Conservation (phyloP, 2,113 vertebrate genomes). For the Daphoenositta chrysoptera region DNA sequence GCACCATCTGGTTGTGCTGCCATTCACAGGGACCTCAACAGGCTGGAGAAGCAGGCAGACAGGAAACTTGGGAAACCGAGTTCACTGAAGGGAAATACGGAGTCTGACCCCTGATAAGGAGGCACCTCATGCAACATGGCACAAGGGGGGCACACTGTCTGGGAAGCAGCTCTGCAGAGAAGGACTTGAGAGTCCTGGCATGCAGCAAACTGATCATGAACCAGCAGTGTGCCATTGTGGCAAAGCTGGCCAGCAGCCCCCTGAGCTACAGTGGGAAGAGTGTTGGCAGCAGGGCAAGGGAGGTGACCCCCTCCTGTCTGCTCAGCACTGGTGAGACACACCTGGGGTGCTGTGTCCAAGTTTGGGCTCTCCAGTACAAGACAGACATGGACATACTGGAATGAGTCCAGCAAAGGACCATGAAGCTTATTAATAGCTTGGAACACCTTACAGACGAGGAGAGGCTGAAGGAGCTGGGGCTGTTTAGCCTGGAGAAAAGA, state of each 20-base stretch:
- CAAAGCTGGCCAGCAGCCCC: not conserved
- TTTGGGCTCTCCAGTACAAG: not conserved
- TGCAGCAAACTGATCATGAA: not conserved
- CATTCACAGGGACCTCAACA: not conserved
- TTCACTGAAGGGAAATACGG: not conserved
- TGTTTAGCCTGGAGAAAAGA: not conserved
- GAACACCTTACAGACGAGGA: not conserved
- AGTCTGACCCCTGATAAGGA: not conserved
- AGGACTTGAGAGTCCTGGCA: fast-evolving
- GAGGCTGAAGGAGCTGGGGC: not conserved
- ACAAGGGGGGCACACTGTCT: fast-evolving
- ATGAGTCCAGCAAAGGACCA: not conserved
- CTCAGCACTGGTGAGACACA: not conserved
- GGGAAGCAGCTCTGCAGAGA: not conserved
- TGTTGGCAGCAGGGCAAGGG: not conserved
- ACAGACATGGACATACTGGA: not conserved
- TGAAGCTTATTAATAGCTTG: not conserved
- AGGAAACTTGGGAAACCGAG: not conserved
- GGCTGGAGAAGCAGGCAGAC: not conserved
- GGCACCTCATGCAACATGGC: not conserved
- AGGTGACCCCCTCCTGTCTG: not conserved
- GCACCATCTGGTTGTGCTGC: not conserved
- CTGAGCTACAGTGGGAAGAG: not conserved
- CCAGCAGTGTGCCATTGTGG: not conserved
- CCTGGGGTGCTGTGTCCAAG: not conserved